Evolutionary conservation across 2,113 vertebrate genomes (phyloP).

Genomic region (Scophthalmus maximus): DNA sequence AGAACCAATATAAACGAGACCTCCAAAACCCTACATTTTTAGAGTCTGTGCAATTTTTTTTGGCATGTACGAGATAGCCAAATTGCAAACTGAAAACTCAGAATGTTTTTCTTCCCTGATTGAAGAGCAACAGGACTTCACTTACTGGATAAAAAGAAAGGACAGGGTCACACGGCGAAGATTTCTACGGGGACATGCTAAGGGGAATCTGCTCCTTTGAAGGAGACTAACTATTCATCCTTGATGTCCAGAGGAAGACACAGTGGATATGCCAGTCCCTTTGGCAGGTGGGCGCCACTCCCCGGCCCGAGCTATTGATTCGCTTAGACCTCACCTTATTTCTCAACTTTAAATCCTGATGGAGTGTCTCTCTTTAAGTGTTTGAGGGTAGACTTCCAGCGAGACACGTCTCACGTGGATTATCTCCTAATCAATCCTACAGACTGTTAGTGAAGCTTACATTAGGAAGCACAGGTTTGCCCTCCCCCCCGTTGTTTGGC

Average conservation of each 20-base stretch:
- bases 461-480: slow-evolving; percentile 55
- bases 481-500: slow-evolving; percentile 25
- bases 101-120: background rate
- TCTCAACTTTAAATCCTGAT: slow-evolving; percentile 84
- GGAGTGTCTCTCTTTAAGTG: slow-evolving; percentile 78
- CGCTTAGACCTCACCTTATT: slow-evolving; percentile 79
- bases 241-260: slow-evolving; percentile 77
- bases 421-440: slow-evolving; percentile 74
- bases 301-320: slow-evolving; percentile 83
- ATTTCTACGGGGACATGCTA: no score
- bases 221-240: slow-evolving; percentile 56
- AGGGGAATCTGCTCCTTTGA: slow-evolving; percentile 37
- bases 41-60: slow-evolving; percentile 17
- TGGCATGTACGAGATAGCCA: slow-evolving; percentile 8
- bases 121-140: background rate
- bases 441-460: slow-evolving; percentile 47
- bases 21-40: slow-evolving; percentile 26
- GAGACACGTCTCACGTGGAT: slow-evolving; percentile 69
- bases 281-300: slow-evolving; percentile 80
- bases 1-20: slow-evolving; percentile 61
- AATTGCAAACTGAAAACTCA: background rate
- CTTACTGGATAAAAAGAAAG: slow-evolving; percentile 22
- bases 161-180: background rate
- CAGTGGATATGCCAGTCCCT: slow-evolving; percentile 80
- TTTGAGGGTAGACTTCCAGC: slow-evolving; percentile 68